Evolutionary conservation across 1,140 invertebrate genomes (phyloP).

Genomic region (Pachypeltis micranthus): DNA sequence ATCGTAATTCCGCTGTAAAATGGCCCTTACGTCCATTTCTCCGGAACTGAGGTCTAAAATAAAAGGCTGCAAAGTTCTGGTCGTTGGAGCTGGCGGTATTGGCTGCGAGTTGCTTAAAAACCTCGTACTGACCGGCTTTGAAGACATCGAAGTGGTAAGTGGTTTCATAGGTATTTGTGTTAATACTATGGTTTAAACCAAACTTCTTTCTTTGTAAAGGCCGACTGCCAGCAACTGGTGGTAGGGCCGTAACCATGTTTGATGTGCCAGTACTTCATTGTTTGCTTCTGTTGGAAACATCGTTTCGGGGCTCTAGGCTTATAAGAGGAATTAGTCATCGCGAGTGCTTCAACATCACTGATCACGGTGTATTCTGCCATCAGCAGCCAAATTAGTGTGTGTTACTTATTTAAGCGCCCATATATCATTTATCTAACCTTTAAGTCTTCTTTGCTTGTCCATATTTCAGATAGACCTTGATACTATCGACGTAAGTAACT

Average conservation of each 20-base stretch:
- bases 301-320: no score
- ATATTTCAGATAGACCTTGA: slow-evolving; percentile 88
- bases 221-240: no score
- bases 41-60: slow-evolving; percentile 3
- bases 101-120: slow-evolving; percentile 98
- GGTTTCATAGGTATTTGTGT: no score
- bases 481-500: slow-evolving; percentile 98
- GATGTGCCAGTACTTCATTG: neutral
- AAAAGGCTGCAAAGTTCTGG: slow-evolving; percentile 50
- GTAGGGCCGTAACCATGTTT: neutral
- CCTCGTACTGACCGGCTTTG: slow-evolving; percentile 87
- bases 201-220: no score
- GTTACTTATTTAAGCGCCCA: no score
- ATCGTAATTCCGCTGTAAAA: no score
- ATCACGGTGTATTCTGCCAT: no score
- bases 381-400: no score
- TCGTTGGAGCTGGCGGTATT: slow-evolving; percentile 97
- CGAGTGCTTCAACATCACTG: no score
- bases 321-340: no score
- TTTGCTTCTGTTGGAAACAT: neutral
- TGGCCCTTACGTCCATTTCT: neutral
- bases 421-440: neutral
- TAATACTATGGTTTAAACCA: no score
- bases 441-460: neutral
- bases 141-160: slow-evolving; percentile 86